phyloP scores from a whole-genome alignment of 2,797 vertebrate genomes.

The Oreonectes daqikongensis region DNA sequence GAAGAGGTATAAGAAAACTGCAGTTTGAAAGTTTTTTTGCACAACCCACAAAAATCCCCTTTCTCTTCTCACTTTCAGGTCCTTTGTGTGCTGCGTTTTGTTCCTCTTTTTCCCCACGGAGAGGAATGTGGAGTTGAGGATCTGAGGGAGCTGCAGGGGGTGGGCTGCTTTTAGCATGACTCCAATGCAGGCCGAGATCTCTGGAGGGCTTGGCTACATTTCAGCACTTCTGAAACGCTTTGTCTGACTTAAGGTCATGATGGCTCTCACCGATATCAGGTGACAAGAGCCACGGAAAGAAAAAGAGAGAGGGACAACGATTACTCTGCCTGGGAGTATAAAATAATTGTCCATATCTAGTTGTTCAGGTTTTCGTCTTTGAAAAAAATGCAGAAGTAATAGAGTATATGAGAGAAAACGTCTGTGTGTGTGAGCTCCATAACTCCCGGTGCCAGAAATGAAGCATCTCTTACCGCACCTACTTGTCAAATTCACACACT shows the following conservation, averaged over 20 bases:
- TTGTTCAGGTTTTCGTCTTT: constrained; percentile 8
- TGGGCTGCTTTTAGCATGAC: constrained; percentile 50
- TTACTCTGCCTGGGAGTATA: constrained; percentile 37
- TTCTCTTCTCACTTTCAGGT: constrained; percentile 45
- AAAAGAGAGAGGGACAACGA: constrained; percentile 46
- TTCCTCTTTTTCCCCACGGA: constrained; percentile 46
- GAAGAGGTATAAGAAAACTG: constrained; percentile 5
- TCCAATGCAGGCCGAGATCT: constrained; percentile 65
- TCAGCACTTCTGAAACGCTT: constrained; percentile 92
- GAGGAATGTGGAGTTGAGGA: constrained; percentile 51
- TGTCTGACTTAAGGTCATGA: constrained; percentile 85
- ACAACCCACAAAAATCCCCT: constrained; percentile 38
- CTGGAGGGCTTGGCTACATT: constrained; percentile 82
- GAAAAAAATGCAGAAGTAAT: constrained; percentile 31
- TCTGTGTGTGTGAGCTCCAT: constrained; percentile 57
- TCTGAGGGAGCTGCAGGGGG: constrained; percentile 39
- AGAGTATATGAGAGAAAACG: constrained; percentile 49
- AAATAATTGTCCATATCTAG: constrained; percentile 20
- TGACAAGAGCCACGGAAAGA: constrained; percentile 79
- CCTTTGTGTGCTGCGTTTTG: constrained; percentile 47
- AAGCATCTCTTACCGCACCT: constrained; percentile 67
- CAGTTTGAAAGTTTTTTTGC: constrained; percentile 24
- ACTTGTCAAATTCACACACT: constrained; percentile 73
- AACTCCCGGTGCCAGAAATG: constrained; percentile 60
- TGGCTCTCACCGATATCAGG: constrained; percentile 96